Base-by-base conservation (phyloP, 1,140 invertebrate species). In the Lutraria rhynchaena region DNA sequence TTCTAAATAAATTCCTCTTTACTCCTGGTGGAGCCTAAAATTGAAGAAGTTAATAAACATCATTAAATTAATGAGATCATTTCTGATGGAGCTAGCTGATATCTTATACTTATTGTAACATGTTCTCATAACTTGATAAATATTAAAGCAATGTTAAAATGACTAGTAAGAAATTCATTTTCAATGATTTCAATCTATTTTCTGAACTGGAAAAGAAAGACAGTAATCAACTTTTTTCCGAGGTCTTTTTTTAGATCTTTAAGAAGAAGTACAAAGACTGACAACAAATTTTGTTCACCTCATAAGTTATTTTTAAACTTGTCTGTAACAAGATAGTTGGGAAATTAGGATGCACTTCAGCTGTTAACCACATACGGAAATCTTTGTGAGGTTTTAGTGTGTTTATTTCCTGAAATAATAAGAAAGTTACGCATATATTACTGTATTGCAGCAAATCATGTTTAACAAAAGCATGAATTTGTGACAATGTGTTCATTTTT, bases 281-380 rank as follows among this genome's bases (percentile, higher is more conserved):
- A n/a, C n/a, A n/a, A n/a, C 9, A 7, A 46, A 0, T 27, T 7
- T 88, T 87, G 37, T 15, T 41, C 15, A 96, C 95, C 93, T 99
- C 97, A 88, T 97, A 98, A 0, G 96, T 95, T 17, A 98, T 92
- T 93, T 98, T 98, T 0, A 97, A 90, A 89, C 95, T 95, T 13
- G 94, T 92, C 83, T 95, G 94, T 9, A 96, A 93, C 3, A 94
- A 93, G 82, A 93, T 95, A 65, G 89, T 93, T 61, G 95, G 95
- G 92, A 96, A 96, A 88, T 93, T 94, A 82, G 89, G 89, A 89
- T 94, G 95, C 69, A 94, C 93, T 91, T 96, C 96, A 2, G 95
- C 93, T 0, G 96, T 96, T 27, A 97, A 77, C 96, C 96, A 97
- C 19, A 97, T 93, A 27, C 96, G 93, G 86, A 97, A 96, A 31